Evolutionary conservation across 2,113 vertebrate species (phyloP), one percentile per base, ranked within the genome.

Genomic region (Heterochromis multidens): DNA sequence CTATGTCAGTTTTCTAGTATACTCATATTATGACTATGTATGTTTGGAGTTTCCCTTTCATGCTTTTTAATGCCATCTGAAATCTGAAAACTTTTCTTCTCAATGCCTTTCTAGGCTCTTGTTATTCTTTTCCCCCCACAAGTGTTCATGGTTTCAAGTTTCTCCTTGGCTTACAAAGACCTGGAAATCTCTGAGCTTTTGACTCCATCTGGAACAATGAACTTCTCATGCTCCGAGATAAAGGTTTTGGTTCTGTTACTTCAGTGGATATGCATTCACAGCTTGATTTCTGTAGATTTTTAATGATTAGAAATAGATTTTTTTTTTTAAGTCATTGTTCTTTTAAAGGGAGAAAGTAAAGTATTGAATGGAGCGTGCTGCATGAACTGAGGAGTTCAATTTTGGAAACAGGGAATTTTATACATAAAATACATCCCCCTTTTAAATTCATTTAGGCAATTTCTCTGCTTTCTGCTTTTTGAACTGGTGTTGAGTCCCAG

Each of bases 1-100:
- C 21, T 19, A 54, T 9, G 10, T 4, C 43, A 14, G 61, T 17
- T 67, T 25, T 21, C 11, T 25, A 49, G n/a, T 62, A 3, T 67
- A n/a, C 12, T 35, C 11, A 19, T 19, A 52, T 43, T 5, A 65
- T 52, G 37, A 52, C 33, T 74, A 23, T 35, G 72, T 35, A 43
- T 81, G 19, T 63, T 86, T 87, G 37, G 83, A 87, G 76, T 87
- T 77, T 17, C 59, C 70, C 83, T 90, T 92, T 84, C 77, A 88
- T 85, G 70, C 88, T 90, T 87, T 79, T 62, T 77, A 88, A 80
- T 84, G 79, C 92, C 80, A 84, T 89, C 67, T 94, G 80, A 88
- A 93, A 92, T 92, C 88, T 87, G 79, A 88, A 90, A 93, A 84
- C 79, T 58, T 85, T 93, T 88, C 85, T 70, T 76, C 83, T 74